These are phyloP conservation scores for Apamea crenata DNA, from an alignment of 2,888 invertebrate genomes.

Conservation along the genomic window DNA sequence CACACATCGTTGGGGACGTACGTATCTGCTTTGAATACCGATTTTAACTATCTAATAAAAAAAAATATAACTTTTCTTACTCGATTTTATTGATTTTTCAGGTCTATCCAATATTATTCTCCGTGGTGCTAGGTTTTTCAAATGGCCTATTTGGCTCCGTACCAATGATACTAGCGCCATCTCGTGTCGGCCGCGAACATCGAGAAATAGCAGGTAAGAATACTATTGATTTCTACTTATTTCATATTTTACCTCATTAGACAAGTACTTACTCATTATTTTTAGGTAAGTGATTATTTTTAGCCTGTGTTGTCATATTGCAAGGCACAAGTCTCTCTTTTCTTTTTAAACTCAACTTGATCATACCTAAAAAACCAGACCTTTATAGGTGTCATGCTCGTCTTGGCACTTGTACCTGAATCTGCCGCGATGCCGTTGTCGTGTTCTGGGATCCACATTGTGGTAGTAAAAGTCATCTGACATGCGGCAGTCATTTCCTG, in stretches of 20 bases:
- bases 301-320: not conserved
- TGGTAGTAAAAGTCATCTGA: not conserved
- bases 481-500: not conserved
- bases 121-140: slow-evolving; percentile 93
- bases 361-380: not conserved
- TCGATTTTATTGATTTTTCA: slow-evolving; percentile 67
- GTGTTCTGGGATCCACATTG: not conserved
- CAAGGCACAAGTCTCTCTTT: not conserved
- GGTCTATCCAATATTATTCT: slow-evolving; percentile 88
- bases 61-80: not conserved
- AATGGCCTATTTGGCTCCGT: slow-evolving; percentile 97
- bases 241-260: not conserved
- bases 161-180: slow-evolving; percentile 97
- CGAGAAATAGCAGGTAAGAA: slow-evolving; percentile 95
- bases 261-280: not conserved
- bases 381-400: not conserved
- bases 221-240: not conserved
- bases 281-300: not conserved
- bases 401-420: not conserved
- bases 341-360: not conserved
- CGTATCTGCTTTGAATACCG: slow-evolving; percentile 50
- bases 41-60: too few relatives aligned
- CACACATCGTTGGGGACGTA: slow-evolving; percentile 92
- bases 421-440: not conserved
- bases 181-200: slow-evolving; percentile 95